These are phyloP conservation scores for Lasioglossum marginatum DNA, from an alignment of 2,888 invertebrate species.

Conservation along the genomic window DNA sequence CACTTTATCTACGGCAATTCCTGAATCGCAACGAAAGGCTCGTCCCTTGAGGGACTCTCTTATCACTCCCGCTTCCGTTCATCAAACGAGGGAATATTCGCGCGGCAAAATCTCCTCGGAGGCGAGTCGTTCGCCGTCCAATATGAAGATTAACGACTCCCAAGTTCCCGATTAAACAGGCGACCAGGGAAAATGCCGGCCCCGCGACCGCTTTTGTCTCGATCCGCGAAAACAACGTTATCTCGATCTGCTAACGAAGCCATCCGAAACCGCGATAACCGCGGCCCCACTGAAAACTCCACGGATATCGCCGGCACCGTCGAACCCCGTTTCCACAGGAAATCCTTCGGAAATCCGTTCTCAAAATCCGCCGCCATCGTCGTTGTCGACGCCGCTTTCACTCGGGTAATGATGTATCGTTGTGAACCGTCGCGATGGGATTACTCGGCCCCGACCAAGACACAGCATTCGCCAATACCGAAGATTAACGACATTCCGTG, in stretches of 20 bases:
- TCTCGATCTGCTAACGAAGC: constrained; percentile 63
- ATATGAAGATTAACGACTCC: constrained; percentile 59
- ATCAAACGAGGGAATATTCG: constrained; percentile 16
- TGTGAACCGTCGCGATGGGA: constrained; percentile 35
- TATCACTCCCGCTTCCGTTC: neutral
- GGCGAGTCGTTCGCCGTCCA: constrained; percentile 37
- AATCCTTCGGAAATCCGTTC: constrained; percentile 30
- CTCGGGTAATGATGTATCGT: constrained; percentile 44
- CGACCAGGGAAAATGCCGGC: constrained; percentile 13
- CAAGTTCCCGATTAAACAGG: constrained; percentile 54
- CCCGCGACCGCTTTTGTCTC: constrained; percentile 41
- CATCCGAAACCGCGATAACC: constrained; percentile 50
- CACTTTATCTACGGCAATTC: neutral
- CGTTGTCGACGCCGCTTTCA: neutral
- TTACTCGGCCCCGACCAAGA: constrained; percentile 26
- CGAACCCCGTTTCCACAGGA: constrained; percentile 6
- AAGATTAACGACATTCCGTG: constrained; percentile 56
- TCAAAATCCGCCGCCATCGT: neutral
- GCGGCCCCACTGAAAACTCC: neutral
- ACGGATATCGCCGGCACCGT: constrained; percentile 1
- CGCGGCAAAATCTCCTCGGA: constrained; percentile 18
- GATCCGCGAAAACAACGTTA: constrained; percentile 45
- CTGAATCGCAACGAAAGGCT: neutral
- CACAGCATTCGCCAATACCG: constrained; percentile 23
- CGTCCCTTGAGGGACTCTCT: neutral